Percentiles rank a stretch among this genome's conserved stretches.
Evolutionary conservation across 2,797 vertebrate genomes (phyloP).

Genomic region (Sebastes trivittatus): DNA sequence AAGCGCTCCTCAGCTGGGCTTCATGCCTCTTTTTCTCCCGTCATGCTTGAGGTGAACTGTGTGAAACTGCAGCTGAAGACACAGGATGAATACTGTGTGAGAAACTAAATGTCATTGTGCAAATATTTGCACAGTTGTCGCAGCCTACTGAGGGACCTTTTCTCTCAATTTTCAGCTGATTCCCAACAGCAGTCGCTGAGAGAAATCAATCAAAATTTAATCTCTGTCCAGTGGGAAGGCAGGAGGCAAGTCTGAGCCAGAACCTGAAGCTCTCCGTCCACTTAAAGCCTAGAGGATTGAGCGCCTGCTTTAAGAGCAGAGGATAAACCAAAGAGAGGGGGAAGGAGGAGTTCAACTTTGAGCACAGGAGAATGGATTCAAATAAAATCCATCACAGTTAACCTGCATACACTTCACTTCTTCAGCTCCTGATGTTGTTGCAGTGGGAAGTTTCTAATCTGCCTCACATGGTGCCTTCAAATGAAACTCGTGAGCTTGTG

Average conservation of each 20-base stretch:
- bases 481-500: too few relatives aligned
- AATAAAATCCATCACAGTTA: conserved; percentile 1
- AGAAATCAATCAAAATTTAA: conserved; percentile 61
- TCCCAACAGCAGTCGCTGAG: conserved; percentile 16
- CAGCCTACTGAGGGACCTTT: conserved; percentile 24
- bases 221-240: conserved; percentile 37
- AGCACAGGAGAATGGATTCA: background rate
- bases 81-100: background rate
- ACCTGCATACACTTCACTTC: background rate
- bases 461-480: background rate
- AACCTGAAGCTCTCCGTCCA: conserved; percentile 47
- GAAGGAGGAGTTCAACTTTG: background rate
- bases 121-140: background rate
- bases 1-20: background rate
- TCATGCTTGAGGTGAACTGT: background rate
- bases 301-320: background rate
- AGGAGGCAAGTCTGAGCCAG: conserved; percentile 24
- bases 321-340: background rate
- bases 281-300: conserved; percentile 18
- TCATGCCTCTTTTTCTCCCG: background rate
- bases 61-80: background rate
- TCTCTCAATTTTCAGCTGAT: conserved; percentile 35
- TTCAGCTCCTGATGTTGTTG: background rate
- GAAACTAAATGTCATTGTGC: background rate
- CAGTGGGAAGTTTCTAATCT: background rate